Base-by-base conservation (phyloP, 1,140 invertebrate species). In the Periplaneta americana region DNA sequence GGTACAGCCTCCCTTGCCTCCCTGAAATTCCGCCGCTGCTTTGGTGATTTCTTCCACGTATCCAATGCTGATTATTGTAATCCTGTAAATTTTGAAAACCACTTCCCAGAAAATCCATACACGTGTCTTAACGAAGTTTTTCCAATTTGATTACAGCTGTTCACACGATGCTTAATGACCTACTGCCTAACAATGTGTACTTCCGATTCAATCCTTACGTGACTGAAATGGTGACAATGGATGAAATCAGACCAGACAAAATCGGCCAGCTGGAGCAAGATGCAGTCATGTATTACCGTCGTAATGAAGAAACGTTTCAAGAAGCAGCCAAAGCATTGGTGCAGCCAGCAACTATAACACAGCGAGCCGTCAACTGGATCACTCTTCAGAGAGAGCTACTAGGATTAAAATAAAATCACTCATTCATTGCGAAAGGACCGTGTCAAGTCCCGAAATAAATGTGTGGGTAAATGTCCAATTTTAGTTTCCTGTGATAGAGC, bases 141-240 rank as follows among this genome's bases (percentile, higher is more conserved):
- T 9, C 31, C 13, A 11, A 1, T 34, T 28, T 34, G 85, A 85
- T 89, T 88, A 6, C 87, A 95, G 94, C 91, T 84, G 94, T 96
- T 15, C 97, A 98, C 86, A 92, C 92, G 66, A 93, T 95, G 75
- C 86, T 98, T 80, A 94, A 93, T 84, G 96, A 98, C 87, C 87
- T 98, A 74, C 88, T 98, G 22, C 94, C 95, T 22, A 90, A 92
- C 1, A 89, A 93, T 32, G 91, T 92, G 31, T 99, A 99, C 87
- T 98, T 93, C 86, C 91, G 97, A 13, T 95, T 98, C 86, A 98
- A 98, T 89, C 97, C 97, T 0, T 96, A 97, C 84, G 88, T 98
- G 39, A 94, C 93, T 76, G 94, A 97, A 86, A 92, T 95, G 86
- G 90, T 96, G 33, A 90, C 91, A 4, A 93, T 99, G 89, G 95